phyloP scores from a whole-genome alignment of 2,797 vertebrate species.

The Microchirus variegatus region DNA sequence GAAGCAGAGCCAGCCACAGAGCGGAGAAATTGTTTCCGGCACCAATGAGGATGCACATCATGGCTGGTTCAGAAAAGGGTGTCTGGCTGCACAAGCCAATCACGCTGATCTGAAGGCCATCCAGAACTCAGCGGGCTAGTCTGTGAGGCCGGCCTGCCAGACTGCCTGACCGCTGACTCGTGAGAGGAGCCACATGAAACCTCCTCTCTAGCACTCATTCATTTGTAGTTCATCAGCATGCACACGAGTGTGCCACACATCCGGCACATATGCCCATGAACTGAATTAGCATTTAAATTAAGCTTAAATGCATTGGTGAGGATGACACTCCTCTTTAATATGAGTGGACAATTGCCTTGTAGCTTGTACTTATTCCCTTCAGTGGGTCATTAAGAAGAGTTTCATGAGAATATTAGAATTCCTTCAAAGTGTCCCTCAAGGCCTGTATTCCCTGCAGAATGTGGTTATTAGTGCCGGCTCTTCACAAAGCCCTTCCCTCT shows the following conservation, averaged over 20 bases:
- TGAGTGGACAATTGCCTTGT: conserved; percentile 53
- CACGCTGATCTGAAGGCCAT: conserved; percentile 56
- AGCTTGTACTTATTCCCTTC: conserved; percentile 45
- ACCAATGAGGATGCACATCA: conserved; percentile 70
- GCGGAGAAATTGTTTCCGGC: conserved; percentile 50
- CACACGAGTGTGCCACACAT: conserved; percentile 28
- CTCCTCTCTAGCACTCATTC: conserved; percentile 45
- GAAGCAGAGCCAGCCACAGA: conserved; percentile 67
- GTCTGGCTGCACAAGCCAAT: conserved; percentile 58
- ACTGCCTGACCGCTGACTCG: conserved; percentile 65
- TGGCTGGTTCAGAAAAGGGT: conserved; percentile 36
- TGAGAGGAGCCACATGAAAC: conserved; percentile 42
- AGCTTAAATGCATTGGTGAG: conserved; percentile 54
- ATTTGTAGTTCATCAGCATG: conserved; percentile 66
- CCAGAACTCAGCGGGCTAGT: conserved; percentile 72
- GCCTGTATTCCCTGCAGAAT: conserved; percentile 56
- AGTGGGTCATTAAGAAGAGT: conserved; percentile 53
- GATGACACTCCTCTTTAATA: conserved; percentile 41
- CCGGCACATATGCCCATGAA: conserved; percentile 49
- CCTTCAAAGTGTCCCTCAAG: conserved; percentile 58
- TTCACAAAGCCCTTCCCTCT: conserved; percentile 44
- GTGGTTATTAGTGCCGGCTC: conserved; percentile 47
- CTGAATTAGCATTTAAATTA: conserved; percentile 74
- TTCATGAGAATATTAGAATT: conserved; percentile 62
- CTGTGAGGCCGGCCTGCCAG: conserved; percentile 67